These are phyloP conservation scores for Maniola hyperantus DNA, from an alignment of 2,888 invertebrate species.

Conservation along the genomic window DNA sequence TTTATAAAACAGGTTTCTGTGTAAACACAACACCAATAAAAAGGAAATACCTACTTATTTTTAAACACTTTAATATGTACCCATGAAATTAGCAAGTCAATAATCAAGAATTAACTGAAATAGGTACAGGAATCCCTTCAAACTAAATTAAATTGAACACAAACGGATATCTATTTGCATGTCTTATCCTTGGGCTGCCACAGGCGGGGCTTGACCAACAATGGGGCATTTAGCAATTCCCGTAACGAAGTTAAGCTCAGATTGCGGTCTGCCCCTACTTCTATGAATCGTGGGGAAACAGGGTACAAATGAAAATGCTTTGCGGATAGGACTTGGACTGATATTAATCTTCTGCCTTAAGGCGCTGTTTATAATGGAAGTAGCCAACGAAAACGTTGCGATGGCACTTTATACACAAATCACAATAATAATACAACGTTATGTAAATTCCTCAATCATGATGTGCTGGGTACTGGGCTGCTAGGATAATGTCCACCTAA, in stretches of 20 bases:
- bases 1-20: no score
- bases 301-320: conserved; percentile 47
- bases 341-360: conserved; percentile 32
- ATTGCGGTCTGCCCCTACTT: conserved; percentile 63
- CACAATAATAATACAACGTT: no score
- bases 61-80: no score
- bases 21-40: no score
- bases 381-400: no score
- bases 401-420: no score
- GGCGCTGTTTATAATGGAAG: not conserved
- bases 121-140: conserved; percentile 6
- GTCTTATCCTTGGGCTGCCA: conserved; percentile 62
- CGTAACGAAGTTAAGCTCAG: conserved; percentile 79
- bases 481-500: not conserved
- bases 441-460: no score
- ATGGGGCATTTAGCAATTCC: conserved; percentile 78
- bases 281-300: conserved; percentile 57
- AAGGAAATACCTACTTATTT: no score
- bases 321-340: conserved; percentile 40
- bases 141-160: conserved; percentile 20
- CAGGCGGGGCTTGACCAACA: conserved; percentile 64
- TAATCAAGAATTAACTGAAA: not conserved
- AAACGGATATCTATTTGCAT: conserved; percentile 36
- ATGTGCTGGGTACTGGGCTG: no score
- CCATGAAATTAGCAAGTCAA: no score